These are phyloP conservation scores for Lycaon pictus DNA, from an alignment of 2,113 vertebrate species.

Conservation along the genomic window DNA sequence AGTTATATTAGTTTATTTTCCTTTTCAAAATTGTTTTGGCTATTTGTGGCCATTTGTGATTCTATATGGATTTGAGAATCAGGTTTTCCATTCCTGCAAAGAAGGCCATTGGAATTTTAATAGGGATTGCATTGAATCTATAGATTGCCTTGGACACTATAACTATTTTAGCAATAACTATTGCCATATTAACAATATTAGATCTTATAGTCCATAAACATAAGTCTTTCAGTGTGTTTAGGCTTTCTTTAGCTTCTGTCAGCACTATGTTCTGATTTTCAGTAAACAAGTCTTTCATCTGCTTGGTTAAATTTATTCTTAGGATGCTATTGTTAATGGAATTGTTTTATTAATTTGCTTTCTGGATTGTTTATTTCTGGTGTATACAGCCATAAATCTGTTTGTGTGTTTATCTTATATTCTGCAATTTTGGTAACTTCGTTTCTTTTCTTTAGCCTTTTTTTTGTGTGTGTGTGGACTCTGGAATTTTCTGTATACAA, in stretches of 20 bases:
- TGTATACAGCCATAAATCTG: neutral
- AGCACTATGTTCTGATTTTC: neutral
- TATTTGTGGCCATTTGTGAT: neutral
- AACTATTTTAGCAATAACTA: neutral
- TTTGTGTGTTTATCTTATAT: neutral
- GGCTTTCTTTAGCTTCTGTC: neutral
- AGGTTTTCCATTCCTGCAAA: neutral
- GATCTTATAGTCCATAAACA: neutral
- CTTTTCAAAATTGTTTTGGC: neutral
- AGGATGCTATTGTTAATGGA: neutral
- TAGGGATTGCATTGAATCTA: neutral
- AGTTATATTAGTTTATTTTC: neutral
- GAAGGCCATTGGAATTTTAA: neutral
- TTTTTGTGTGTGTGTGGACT: too few species aligned
- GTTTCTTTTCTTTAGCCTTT: neutral
- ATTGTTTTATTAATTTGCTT: neutral
- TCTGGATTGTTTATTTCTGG: neutral
- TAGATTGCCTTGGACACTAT: neutral
- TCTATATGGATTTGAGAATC: neutral
- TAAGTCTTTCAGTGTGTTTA: neutral
- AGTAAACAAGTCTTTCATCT: neutral
- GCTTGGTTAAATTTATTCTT: neutral
- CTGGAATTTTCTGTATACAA: neutral
- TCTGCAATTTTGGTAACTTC: neutral
- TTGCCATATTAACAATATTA: neutral